Evolutionary conservation across 2,113 vertebrate species (phyloP).

Genomic region (Xyrauchen texanus): DNA sequence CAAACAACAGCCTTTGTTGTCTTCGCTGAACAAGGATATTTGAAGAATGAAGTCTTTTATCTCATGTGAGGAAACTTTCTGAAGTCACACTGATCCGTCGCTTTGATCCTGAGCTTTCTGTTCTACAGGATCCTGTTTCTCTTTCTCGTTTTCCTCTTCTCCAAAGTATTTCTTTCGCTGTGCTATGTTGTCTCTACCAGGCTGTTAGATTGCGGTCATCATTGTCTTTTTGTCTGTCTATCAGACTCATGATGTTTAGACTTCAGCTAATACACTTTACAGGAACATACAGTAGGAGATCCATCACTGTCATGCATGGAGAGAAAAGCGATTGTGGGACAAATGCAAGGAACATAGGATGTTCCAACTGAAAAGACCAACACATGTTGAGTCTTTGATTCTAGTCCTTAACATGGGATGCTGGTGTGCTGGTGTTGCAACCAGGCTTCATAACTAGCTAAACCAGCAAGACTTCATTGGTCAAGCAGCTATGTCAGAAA

Average conservation of each 20-base stretch:
- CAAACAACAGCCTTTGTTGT: conserved; percentile 20
- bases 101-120: conserved; percentile 33
- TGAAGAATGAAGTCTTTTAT: conserved; percentile 20
- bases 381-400: no score
- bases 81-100: conserved; percentile 29
- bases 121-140: neutral
- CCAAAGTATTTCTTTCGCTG: neutral
- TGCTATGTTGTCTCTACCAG: neutral
- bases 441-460: no score
- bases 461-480: no score
- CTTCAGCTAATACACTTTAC: conserved; percentile 3
- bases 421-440: no score
- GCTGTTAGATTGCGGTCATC: neutral
- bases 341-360: no score
- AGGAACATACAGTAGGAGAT: neutral
- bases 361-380: no score
- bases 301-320: conserved; percentile 12
- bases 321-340: neutral
- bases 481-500: no score
- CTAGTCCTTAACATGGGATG: no score
- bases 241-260: conserved; percentile 23
- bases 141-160: neutral
- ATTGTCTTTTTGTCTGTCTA: conserved; percentile 8
- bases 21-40: conserved; percentile 13
- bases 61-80: conserved; percentile 16